Conservation (phyloP, 23 tunicate genomes). For the Diplosoma virens region DNA sequence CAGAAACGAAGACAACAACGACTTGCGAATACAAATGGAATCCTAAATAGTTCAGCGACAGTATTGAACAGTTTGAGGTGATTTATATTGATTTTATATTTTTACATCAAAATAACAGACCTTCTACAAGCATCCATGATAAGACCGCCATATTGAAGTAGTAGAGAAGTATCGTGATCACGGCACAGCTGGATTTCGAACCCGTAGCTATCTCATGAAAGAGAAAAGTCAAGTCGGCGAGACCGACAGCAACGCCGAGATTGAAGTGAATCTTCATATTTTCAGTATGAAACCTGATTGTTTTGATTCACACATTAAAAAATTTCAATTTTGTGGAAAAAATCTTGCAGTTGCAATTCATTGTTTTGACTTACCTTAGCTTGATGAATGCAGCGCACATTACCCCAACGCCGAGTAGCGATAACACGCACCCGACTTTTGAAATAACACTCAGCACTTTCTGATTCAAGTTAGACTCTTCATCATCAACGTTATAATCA, state of each 20-base stretch:
- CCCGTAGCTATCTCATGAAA: slow-evolving; percentile 78
- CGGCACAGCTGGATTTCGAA: slow-evolving; percentile 44
- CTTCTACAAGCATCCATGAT: slow-evolving; percentile 94
- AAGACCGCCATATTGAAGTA: slow-evolving; percentile 87
- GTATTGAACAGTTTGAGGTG: too few species aligned
- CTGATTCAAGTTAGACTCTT: slow-evolving; percentile 9
- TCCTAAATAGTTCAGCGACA: too few species aligned
- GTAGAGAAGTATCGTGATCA: slow-evolving; percentile 74
- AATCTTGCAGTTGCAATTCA: too few species aligned
- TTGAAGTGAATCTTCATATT: slow-evolving; percentile 95
- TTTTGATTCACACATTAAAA: too few species aligned
- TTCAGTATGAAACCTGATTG: slow-evolving; percentile 90
- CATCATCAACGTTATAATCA: slow-evolving; percentile 55
- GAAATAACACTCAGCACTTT: slow-evolving; percentile 55
- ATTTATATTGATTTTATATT: too few species aligned
- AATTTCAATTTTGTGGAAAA: too few species aligned
- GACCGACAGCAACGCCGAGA: slow-evolving; percentile 81
- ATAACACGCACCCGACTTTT: slow-evolving; percentile 67
- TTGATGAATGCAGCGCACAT: slow-evolving; percentile 88
- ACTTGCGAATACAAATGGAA: slow-evolving; percentile 88
- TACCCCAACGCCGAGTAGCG: slow-evolving; percentile 58
- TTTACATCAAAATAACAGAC: too few species aligned
- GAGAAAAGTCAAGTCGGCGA: slow-evolving; percentile 69
- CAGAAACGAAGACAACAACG: slow-evolving; percentile 91
- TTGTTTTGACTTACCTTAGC: slow-evolving; percentile 88